phyloP scores from a whole-genome alignment of 1,140 invertebrate genomes.

The Adoxophyes honmai region DNA sequence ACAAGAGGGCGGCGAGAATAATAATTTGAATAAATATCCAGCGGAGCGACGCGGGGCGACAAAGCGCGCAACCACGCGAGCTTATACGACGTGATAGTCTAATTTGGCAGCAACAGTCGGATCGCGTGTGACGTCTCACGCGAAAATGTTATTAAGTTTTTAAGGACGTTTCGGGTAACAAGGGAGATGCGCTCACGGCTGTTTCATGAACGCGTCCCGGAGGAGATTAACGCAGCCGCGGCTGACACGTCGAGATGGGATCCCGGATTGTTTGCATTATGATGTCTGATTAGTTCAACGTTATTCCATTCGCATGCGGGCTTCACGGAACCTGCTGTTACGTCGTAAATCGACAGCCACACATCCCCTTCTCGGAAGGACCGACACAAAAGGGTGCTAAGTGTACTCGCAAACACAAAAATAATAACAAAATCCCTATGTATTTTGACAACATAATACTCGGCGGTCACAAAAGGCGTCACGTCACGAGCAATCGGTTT shows the following conservation, averaged over 20 bases:
- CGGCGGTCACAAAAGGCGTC: slow-evolving; percentile 65
- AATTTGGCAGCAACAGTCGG: slow-evolving; percentile 66
- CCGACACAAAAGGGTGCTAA: slow-evolving; percentile 67
- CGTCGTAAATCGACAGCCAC: slow-evolving; percentile 42
- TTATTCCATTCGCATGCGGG: slow-evolving; percentile 61
- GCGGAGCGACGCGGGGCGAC: slow-evolving; percentile 54
- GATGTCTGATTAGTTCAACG: slow-evolving; percentile 2
- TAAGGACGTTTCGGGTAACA: slow-evolving; percentile 32
- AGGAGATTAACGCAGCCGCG: slow-evolving; percentile 18
- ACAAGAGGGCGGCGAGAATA: slow-evolving; percentile 63
- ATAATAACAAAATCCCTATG: slow-evolving; percentile 74
- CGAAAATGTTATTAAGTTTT: slow-evolving; percentile 71
- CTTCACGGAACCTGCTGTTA: slow-evolving; percentile 53
- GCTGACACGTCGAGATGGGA: slow-evolving; percentile 17
- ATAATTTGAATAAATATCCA: slow-evolving; percentile 75
- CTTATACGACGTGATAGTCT: slow-evolving; percentile 63
- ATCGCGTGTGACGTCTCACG: slow-evolving; percentile 54
- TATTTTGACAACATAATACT: slow-evolving; percentile 77
- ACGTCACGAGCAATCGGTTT: slow-evolving; percentile 71
- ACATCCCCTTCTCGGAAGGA: slow-evolving; percentile 62
- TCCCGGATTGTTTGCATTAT: slow-evolving; percentile 39
- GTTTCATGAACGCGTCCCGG: slow-evolving; percentile 21
- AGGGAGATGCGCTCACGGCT: not conserved
- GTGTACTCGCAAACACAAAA: slow-evolving; percentile 73
- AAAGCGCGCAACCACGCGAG: slow-evolving; percentile 64